Percentiles rank a stretch among this genome's conserved stretches.
Evolutionary conservation across 2,888 invertebrate species (phyloP).

Genomic region (Tenthredo scrophulariae): DNA sequence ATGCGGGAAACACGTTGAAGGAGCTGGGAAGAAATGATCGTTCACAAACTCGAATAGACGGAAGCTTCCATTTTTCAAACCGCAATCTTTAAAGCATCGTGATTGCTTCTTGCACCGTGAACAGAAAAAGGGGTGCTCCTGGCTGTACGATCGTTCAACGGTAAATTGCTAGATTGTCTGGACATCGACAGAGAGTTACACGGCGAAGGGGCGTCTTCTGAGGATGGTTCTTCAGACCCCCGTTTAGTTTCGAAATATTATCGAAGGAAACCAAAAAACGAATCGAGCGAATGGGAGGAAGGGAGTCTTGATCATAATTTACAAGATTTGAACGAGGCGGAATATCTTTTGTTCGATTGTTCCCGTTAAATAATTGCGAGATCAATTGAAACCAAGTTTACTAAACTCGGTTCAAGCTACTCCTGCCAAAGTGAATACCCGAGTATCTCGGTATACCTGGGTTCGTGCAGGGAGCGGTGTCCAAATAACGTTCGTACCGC

Average conservation of each 20-base stretch:
- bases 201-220: not conserved
- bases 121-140: not conserved
- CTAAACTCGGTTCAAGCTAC: conserved; percentile 6
- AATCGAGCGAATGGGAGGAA: not conserved
- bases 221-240: not conserved
- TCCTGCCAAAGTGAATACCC: not conserved
- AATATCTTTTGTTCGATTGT: not conserved
- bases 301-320: not conserved
- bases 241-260: not conserved
- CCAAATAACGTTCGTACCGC: conserved; percentile 1
- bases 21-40: conserved; percentile 8
- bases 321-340: not conserved
- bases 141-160: not conserved
- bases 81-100: conserved; percentile 29
- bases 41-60: conserved; percentile 23
- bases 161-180: not conserved
- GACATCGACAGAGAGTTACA: not conserved
- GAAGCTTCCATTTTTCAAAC: conserved; percentile 37
- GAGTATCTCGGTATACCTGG: not conserved
- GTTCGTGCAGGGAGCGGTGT: not conserved
- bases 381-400: conserved; percentile 29
- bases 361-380: not conserved
- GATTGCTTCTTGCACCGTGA: conserved; percentile 13
- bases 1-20: not conserved
- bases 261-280: not conserved